Percentiles rank a stretch among this genome's conserved stretches.
These are phyloP conservation scores for Hermodice carunculata DNA, from an alignment of 2,888 invertebrate species.

Conservation along the genomic window DNA sequence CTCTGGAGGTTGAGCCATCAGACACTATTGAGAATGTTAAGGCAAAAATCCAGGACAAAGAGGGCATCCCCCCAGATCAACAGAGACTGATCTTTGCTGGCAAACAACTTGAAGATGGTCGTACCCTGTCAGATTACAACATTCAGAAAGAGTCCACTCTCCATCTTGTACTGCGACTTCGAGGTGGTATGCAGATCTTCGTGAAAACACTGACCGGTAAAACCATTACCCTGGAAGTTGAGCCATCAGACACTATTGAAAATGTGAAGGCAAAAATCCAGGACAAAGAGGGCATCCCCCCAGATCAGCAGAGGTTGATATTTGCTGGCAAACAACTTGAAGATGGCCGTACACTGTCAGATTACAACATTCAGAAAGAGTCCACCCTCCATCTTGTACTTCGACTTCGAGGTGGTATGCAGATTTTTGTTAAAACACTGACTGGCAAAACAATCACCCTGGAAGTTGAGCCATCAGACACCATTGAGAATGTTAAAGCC, in stretches of 20 bases:
- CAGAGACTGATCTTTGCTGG: constrained; percentile 86
- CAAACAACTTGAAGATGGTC: constrained; percentile 92
- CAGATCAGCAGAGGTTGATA: constrained; percentile 88
- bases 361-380: constrained; percentile 96
- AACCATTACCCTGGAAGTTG: constrained; percentile 71
- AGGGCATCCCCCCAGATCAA: constrained; percentile 70
- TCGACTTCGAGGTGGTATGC: constrained; percentile 77
- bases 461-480: constrained; percentile 84
- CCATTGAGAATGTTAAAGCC: constrained; percentile 94
- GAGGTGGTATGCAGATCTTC: constrained; percentile 67
- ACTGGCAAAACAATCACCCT: constrained; percentile 56
- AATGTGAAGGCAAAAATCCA: constrained; percentile 82
- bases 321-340: constrained; percentile 94
- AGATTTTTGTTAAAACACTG: constrained; percentile 46
- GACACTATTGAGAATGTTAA: constrained; percentile 97
- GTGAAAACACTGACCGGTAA: constrained; percentile 46
- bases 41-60: constrained; percentile 67
- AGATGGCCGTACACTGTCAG: constrained; percentile 90
- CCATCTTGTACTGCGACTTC: constrained; percentile 89
- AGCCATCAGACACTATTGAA: constrained; percentile 86
- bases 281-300: constrained; percentile 71
- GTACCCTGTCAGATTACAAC: constrained; percentile 92
- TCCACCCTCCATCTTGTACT: constrained; percentile 93
- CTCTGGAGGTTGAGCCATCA: constrained; percentile 79
- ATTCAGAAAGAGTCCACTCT: constrained; percentile 96